Base-by-base conservation (phyloP, 2,888 invertebrate species). In the Andrena haemorrhoa region DNA sequence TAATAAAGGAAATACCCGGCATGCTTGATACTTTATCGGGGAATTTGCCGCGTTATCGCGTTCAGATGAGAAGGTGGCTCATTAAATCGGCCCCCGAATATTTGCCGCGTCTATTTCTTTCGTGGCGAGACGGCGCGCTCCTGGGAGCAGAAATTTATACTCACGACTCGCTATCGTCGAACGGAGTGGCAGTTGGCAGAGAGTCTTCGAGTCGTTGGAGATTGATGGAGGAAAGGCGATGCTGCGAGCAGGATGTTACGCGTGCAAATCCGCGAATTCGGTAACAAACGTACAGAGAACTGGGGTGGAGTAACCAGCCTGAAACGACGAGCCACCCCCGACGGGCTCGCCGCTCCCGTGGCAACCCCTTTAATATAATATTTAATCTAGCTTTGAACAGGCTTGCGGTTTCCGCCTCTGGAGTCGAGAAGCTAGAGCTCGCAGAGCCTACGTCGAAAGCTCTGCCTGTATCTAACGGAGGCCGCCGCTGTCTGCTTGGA, bases 381-480 rank as follows among this genome's bases (percentile, higher is more conserved):
- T 94, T 94, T 93, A 93, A 94, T 94, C 94, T 94, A 93, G 93
- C 93, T 94, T 94, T 94, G 93, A 93, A 93, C 93, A 92, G 94
- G 92, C 93, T 93, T 93, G 94, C 90, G 94, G 94, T 93, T 94
- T 92, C 91, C 90, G 92, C 92, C 90, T 92, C 92, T 92, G 91
- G 89, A 90, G 90, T 90, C 87, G 88, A 88, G 91, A 89, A 90
- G 89, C 91, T 90, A 85, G 88, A 86, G 87, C 79, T 88, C 73
- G 86, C 88, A 82, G 41, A 89, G 91, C 91, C 91, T 91, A 91
- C 88, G 85, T 35, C 88, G 72, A 80, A 79, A 88, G 85, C 88
- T 63, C 53, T 61, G 87, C 82, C 84, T 83, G 83, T 78, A 72
- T 71, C 56, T 79, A 80, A 84, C 84, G 65, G 65, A 78, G 79